Conservation (phyloP, 1,140 invertebrate species). For the Nixonia krombeini region DNA sequence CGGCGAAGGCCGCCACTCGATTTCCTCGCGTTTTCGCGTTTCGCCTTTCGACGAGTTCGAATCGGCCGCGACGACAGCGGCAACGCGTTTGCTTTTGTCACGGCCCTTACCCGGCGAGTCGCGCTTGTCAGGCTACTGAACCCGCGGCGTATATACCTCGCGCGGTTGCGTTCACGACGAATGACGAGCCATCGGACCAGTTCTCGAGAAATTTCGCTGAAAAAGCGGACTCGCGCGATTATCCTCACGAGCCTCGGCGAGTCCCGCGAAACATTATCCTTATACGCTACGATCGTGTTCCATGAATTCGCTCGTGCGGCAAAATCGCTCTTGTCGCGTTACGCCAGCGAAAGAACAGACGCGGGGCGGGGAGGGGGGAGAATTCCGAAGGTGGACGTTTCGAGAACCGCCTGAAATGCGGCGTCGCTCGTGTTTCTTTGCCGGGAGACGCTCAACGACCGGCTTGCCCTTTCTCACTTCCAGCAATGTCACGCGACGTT, state of each 20-base stretch:
- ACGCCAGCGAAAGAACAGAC: conserved; percentile 5
- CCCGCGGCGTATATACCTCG: conserved; percentile 35
- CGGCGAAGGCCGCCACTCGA: conserved; percentile 9
- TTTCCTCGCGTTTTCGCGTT: conserved; percentile 19
- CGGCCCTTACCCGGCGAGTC: conserved; percentile 17
- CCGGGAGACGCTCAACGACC: too few relatives aligned
- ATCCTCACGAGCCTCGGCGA: conserved; percentile 37
- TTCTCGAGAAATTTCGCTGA: conserved; percentile 50
- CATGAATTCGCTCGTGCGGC: conserved; percentile 38
- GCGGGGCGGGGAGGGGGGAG: conserved; percentile 9
- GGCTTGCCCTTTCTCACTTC: too few relatives aligned
- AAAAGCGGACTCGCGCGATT: conserved; percentile 46
- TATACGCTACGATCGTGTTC: conserved; percentile 38
- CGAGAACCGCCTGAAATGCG: conserved; percentile 21
- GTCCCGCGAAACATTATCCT: conserved; percentile 43
- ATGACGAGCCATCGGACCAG: conserved; percentile 44
- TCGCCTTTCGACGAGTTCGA: conserved; percentile 10
- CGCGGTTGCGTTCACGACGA: conserved; percentile 30
- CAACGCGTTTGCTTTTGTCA: conserved; percentile 36
- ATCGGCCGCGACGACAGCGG: not conserved
- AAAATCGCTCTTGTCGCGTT: conserved; percentile 25
- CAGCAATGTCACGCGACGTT: too few relatives aligned
- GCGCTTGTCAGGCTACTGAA: conserved; percentile 44
- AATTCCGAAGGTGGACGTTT: conserved; percentile 31
- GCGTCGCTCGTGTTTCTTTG: too few relatives aligned